phyloP scores from a whole-genome alignment of 92 coral and sea anemone species.

The Pocillopora grandis region DNA sequence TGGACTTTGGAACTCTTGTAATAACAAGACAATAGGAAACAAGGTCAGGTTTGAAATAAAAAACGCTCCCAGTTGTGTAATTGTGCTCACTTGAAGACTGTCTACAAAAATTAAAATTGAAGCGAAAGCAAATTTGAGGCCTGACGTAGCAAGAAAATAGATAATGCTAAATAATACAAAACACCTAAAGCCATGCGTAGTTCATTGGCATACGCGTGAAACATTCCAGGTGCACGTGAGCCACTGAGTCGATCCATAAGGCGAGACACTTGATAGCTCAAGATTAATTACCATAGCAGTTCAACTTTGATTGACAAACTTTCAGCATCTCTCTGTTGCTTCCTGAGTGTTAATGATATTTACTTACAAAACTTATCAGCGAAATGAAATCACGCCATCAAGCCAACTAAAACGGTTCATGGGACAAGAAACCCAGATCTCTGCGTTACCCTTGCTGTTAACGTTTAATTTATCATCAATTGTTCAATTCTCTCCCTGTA shows the following conservation, averaged over 20 bases:
- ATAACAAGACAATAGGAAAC: too few species aligned
- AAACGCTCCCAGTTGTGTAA: too few species aligned
- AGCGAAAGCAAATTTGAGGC: too few species aligned
- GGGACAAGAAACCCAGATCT: not conserved
- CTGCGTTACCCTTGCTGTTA: not conserved
- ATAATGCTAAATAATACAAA: too few species aligned
- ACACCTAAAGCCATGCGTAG: too few species aligned
- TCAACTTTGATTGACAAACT: conserved; percentile 1
- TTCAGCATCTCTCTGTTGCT: not conserved
- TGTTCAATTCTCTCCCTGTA: not conserved
- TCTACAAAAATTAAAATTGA: too few species aligned
- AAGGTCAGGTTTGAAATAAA: too few species aligned
- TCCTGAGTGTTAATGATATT: conserved; percentile 16
- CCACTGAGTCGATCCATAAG: not conserved
- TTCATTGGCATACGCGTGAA: not conserved
- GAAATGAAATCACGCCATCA: conserved; percentile 21
- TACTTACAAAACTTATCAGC: not conserved
- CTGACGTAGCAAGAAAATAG: too few species aligned
- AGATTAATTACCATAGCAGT: not conserved
- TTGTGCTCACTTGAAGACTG: too few species aligned
- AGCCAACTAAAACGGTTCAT: conserved; percentile 2
- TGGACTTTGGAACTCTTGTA: too few species aligned
- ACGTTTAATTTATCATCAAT: not conserved
- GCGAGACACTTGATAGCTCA: not conserved
- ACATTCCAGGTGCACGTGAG: not conserved